Evolutionary conservation across 2,113 vertebrate genomes (phyloP), one percentile per base, ranked within the genome.

Genomic region (Miniopterus natalensis): DNA sequence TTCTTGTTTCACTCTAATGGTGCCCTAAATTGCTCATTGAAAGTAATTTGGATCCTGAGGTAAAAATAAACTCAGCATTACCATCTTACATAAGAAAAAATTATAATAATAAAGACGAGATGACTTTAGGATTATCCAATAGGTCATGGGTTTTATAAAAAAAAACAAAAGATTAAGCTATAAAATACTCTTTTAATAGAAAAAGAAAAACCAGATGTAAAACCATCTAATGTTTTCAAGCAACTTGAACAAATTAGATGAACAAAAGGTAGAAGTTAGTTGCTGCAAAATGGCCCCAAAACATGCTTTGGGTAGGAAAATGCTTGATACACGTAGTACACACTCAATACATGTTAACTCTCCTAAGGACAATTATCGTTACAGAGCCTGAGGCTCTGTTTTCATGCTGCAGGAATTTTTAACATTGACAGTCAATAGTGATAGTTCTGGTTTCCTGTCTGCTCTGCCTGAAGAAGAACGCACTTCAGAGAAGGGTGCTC

Each of bases 1-100:
- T 90, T 77, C 36, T 68, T 92, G 17, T 85, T 77, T 97, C 42
- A 78, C 20, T 63, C 25, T 95, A 95, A 90, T 61, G 40, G 36
- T 51, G 31, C 9, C 86, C 70, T 84, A 73, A 73, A 94, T 79
- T 96, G 49, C 49, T 90, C 65, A 49, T 29, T 92, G 80, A 88
- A 97, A 90, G 7, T 74, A 92, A 95, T 65, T 90, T 84, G 29
- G 73, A 7, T 91, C 77, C 59, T 84, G 25, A 88, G 53, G 40
- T 87, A 87, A 80, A 95, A 87, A 87, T 65, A n/a, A 73, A 78
- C 45, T 95, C 3, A 3, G 42, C 63, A 80, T 61, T 90, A 55
- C 23, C 63, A 45, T 94, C 36, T 71, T 75, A 92, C 12, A 73
- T 74, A 83, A 92, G 47, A 91, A 91, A 84, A 94, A 73, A 70